Evolutionary conservation across 2,888 invertebrate genomes (phyloP).

Genomic region (Syrista parreyssii): DNA sequence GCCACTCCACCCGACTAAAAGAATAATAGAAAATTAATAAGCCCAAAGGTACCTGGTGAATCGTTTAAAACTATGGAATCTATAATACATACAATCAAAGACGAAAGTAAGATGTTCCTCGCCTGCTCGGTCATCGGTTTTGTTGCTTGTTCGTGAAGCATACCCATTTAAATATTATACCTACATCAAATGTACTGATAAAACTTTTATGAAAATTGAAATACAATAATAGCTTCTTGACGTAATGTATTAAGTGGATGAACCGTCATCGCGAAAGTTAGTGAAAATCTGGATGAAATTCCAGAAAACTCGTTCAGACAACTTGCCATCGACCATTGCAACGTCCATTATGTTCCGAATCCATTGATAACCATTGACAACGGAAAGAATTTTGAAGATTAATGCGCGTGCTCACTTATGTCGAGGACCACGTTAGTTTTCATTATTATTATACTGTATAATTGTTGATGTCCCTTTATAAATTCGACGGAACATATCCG

Average conservation of each 20-base stretch:
- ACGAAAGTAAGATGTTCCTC: constrained; percentile 48
- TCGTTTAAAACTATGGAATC: constrained; percentile 5
- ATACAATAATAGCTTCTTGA: background rate
- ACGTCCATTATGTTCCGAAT: background rate
- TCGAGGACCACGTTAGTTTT: background rate
- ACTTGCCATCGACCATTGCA: background rate
- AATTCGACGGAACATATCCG: background rate
- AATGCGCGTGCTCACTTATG: background rate
- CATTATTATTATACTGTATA: background rate
- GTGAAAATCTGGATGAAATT: background rate
- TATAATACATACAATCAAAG: constrained; percentile 51
- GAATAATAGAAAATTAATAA: background rate
- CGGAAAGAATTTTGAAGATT: background rate
- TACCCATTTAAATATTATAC: constrained; percentile 9
- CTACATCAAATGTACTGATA: background rate
- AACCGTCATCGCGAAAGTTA: background rate
- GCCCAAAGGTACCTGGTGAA: background rate
- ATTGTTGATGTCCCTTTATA: background rate
- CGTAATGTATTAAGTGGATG: constrained; percentile 8
- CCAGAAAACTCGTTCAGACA: background rate
- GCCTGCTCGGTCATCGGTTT: constrained; percentile 8
- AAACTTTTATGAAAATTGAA: background rate
- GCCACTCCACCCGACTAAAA: constrained; percentile 83
- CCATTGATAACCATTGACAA: background rate
- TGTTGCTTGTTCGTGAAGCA: constrained; percentile 33